Percentiles rank a stretch among this genome's conserved stretches.
These are phyloP conservation scores for Aporophyla lueneburgensis DNA, from an alignment of 2,888 invertebrate species.

Conservation along the genomic window DNA sequence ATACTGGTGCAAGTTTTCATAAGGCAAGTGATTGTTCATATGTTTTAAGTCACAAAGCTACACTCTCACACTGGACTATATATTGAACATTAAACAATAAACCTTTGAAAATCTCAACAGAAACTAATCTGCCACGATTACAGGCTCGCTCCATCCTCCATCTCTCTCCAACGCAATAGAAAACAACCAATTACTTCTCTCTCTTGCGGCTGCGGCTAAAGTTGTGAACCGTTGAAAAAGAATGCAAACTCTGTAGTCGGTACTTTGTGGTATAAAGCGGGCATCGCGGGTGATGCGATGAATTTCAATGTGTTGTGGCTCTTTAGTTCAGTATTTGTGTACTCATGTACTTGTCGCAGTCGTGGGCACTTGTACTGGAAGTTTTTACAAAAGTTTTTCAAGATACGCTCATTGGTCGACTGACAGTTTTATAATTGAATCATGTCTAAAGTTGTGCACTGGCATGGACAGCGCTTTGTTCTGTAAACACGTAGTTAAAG, in stretches of 20 bases:
- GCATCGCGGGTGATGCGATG: constrained; percentile 51
- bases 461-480: constrained; percentile 22
- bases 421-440: constrained; percentile 52
- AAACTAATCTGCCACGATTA: constrained; percentile 12
- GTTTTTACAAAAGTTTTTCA: constrained; percentile 39
- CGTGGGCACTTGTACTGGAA: constrained; percentile 23
- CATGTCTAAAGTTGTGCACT: constrained; percentile 33
- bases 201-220: constrained; percentile 10
- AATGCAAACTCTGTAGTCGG: constrained; percentile 40
- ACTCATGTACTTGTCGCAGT: constrained; percentile 11
- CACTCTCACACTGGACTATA: neutral
- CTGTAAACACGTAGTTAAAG: neutral
- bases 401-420: constrained; percentile 26
- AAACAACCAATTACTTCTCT: constrained; percentile 23
- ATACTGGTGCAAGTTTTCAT: neutral
- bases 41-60: neutral
- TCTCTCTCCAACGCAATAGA: constrained; percentile 13
- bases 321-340: constrained; percentile 12
- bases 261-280: constrained; percentile 42
- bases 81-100: neutral
- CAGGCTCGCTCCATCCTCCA: neutral
- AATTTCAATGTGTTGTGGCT: constrained; percentile 57
- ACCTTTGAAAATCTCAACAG: neutral
- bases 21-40: neutral
- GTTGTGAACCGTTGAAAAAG: constrained; percentile 43